Evolutionary conservation across 1,140 invertebrate species (phyloP).

Genomic region (Zaprionus lachaisei): DNA sequence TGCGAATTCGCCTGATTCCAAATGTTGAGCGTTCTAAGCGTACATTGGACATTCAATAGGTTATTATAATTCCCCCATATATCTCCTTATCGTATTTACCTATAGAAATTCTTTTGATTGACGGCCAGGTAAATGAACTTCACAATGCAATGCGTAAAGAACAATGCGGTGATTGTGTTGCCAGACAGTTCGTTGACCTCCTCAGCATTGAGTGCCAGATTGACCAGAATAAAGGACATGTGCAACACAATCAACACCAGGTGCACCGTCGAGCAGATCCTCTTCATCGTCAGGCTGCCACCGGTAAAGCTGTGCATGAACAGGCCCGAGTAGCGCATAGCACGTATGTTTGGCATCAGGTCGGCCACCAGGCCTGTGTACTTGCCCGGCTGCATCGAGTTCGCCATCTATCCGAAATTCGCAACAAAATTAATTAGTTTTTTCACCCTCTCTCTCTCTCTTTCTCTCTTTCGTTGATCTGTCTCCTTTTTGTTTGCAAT

Average conservation of each 20-base stretch:
- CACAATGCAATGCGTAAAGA: constrained; percentile 91
- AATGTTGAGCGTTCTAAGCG: constrained; percentile 88
- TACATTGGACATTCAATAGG: background rate
- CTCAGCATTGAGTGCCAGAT: constrained; percentile 89
- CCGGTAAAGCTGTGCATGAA: constrained; percentile 92
- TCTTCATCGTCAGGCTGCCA: constrained; percentile 86
- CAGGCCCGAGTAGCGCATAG: constrained; percentile 91
- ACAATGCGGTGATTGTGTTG: constrained; percentile 92
- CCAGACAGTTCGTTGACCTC: constrained; percentile 92
- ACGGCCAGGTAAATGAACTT: constrained; percentile 90
- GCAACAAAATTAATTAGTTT: constrained; percentile 35
- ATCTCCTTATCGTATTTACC: constrained; percentile 82
- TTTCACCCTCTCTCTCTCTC: background rate
- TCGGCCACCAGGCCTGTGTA: constrained; percentile 90
- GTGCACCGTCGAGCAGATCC: constrained; percentile 87
- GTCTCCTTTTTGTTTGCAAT: constrained; percentile 5
- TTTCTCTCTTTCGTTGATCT: background rate
- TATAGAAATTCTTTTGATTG: constrained; percentile 90
- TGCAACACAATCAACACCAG: constrained; percentile 88
- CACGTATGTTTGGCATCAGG: constrained; percentile 91
- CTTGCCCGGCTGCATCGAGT: constrained; percentile 71
- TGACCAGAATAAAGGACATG: constrained; percentile 88
- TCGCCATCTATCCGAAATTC: constrained; percentile 52
- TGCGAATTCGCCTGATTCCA: constrained; percentile 93
- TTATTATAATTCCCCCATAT: background rate